Conservation (phyloP, 2,888 invertebrate genomes). For the Sesia apiformis region DNA sequence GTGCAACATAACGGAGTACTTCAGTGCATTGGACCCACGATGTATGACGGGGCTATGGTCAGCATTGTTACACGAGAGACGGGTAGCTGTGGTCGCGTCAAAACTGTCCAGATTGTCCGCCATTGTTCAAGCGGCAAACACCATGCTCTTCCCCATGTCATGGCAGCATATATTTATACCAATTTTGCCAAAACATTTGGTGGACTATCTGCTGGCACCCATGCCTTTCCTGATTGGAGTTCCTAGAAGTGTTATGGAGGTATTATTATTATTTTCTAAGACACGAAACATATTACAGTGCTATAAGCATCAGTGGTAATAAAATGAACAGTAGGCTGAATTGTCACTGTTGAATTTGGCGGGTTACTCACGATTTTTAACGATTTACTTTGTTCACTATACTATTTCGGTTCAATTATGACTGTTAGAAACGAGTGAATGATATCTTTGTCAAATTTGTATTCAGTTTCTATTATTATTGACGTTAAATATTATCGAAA, state of each 20-base stretch:
- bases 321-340: no score
- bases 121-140: slow-evolving; percentile 94
- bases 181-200: slow-evolving; percentile 89
- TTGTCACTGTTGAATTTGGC: no score
- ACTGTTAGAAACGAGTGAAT: no score
- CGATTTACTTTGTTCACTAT: no score
- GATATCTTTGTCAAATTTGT: no score
- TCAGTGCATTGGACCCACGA: slow-evolving; percentile 94
- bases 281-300: no score
- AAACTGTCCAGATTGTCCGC: slow-evolving; percentile 93
- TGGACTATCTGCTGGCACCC: slow-evolving; percentile 94
- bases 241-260: slow-evolving; percentile 87
- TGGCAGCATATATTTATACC: slow-evolving; percentile 99
- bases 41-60: slow-evolving; percentile 98
- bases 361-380: neutral
- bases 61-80: slow-evolving; percentile 93
- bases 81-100: slow-evolving; percentile 94
- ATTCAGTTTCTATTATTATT: no score
- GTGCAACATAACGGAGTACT: slow-evolving; percentile 98
- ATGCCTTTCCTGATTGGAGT: slow-evolving; percentile 99
- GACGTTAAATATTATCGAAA: no score
- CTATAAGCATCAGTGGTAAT: no score
- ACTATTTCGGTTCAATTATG: no score
- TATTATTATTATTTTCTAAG: slow-evolving; percentile 30
- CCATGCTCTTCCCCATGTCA: slow-evolving; percentile 96